Base-by-base conservation (phyloP, 2,888 invertebrate genomes). In the Dichetophora obliterata region DNA sequence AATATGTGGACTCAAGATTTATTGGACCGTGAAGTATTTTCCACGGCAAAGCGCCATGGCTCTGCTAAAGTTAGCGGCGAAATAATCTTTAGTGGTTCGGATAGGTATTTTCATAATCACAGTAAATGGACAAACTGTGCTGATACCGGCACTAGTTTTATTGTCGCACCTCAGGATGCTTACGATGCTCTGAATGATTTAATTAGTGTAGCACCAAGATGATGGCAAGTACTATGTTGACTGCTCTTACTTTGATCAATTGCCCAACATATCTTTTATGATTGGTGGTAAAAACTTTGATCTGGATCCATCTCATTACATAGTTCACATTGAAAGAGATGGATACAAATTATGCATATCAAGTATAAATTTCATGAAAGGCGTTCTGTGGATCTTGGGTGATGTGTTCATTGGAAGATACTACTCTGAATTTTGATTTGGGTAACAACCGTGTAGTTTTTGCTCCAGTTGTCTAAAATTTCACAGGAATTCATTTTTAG, bases 351-450 rank as follows among this genome's bases (percentile, higher is more conserved):
- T 95, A 77, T 99, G 99, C 86, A 90, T 99, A 84, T 96, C 96
- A 83, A 98, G 98, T 76, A 98, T 99, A 90, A 96, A 71, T 92
- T 97, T 77, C 4, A 86, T 98, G 97, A 90, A 93, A 96, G 83
- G 82, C 5, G 81, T 82, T 27, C 91, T 98, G 84, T 99, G 98
- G 98, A 98, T 99, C 89, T 91, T 98, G 80, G 98, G 98, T 78
- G 98, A 98, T 90, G 96, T 98, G 81, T 98, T 98, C 90, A 96
- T 98, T 88, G 98, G 98, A 72, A 93, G 93, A 86, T 98, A 92
- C 91, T 98, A 98, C 91, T 96, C 98, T 0, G 96, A 96, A 91
- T 98, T n/a, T 98, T 90, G 98, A 98, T 91, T 90, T 95, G 87
- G 94, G 92, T 78, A 95, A 95, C 86, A 92, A 93, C 85, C 92